Evolutionary conservation across 2,797 vertebrate species (phyloP).

Genomic region (Spinus pinus): DNA sequence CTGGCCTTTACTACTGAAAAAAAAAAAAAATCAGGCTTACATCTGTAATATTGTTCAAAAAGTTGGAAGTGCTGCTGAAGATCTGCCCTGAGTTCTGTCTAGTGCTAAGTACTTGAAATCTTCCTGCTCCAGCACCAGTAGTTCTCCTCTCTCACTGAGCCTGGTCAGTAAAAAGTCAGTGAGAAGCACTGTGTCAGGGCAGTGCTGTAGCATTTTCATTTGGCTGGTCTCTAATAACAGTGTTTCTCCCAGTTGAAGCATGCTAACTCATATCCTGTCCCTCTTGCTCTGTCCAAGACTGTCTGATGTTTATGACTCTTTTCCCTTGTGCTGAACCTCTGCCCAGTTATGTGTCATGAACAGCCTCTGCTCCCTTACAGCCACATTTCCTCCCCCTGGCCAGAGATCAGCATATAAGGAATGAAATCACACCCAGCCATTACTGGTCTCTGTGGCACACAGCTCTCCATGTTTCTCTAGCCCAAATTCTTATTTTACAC

Average conservation of each 20-base stretch:
- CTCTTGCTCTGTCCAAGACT: background rate
- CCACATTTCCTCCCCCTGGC: background rate
- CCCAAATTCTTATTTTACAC: background rate
- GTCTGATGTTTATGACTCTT: slow-evolving; percentile 27
- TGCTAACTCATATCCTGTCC: background rate
- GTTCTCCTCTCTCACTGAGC: background rate
- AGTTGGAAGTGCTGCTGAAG: background rate
- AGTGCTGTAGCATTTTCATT: background rate
- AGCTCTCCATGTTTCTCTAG: background rate
- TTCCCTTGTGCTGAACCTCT: background rate
- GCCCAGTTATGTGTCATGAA: slow-evolving; percentile 28
- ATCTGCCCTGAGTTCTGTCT: background rate
- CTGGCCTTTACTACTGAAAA: background rate
- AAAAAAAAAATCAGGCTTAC: background rate
- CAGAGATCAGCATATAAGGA: background rate
- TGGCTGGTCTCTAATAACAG: background rate
- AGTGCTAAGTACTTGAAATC: background rate
- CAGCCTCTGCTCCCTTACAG: background rate
- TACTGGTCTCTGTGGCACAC: background rate
- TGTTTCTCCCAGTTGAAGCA: background rate
- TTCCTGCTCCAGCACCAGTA: background rate
- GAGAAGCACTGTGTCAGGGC: background rate
- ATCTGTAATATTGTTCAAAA: background rate
- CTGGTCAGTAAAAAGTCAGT: background rate
- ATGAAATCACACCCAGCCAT: slow-evolving; percentile 48